Evolutionary conservation across 2,113 vertebrate genomes (phyloP), one percentile per base, ranked within the genome.

Genomic region (Anolis carolinensis): DNA sequence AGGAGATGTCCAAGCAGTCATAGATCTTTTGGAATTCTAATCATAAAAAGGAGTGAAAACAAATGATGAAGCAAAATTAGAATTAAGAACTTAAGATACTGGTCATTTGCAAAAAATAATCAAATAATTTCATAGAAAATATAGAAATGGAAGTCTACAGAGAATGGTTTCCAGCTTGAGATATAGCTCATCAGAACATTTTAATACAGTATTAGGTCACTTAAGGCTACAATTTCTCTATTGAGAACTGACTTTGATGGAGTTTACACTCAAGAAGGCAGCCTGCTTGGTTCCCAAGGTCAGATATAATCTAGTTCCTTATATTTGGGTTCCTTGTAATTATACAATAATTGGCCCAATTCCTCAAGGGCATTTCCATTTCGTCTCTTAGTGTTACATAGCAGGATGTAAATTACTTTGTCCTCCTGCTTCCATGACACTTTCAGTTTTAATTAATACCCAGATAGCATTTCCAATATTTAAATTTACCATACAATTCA

Each of bases 1-100:
- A 84, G 9, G 91, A 84, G 79, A 99, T 77, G 72, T 98, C 98
- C 96, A 99, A 92, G 89, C 96, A 97, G 78, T 96, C 92, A 83
- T 99, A 99, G 89, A 99, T 97, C 93, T 95, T 99, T 95, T 98
- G 97, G 91, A 99, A 99, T 95, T 99, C 99, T 99, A 92, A 73
- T 83, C 63, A 55, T 86, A 30, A 14, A 71, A 89, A 89, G 92
- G 20, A 92, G 25, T 89, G 55, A 7, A 92, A 32, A 87, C 44
- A 8, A 92, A 83, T 11, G 63, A 81, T 10, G 7, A 81, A 83
- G 89, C 2, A 68, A 6, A n/a, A 44, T 44, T 44, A 44, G 39
- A 16, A 76, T 34, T 21, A 4, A 34, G 20, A 18, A 92, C 85
- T n/a, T 70, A 30, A 76, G 11, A 34, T 34, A 4, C 44, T 62